Conservation (phyloP, 1,140 invertebrate species). For the Achatina immaculata region DNA sequence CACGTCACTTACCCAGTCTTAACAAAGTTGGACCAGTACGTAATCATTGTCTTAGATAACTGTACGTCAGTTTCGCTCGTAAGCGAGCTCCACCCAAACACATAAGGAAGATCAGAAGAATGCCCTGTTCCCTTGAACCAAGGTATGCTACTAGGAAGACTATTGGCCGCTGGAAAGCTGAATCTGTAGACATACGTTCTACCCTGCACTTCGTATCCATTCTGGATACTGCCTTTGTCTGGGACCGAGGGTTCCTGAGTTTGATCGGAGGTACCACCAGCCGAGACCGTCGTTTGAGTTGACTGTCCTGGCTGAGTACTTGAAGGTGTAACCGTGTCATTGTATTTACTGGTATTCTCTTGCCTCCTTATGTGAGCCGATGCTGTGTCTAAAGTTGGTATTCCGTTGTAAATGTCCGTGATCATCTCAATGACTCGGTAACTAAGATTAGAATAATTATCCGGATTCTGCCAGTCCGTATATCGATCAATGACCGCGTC, state of each 20-base stretch:
- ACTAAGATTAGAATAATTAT: not conserved
- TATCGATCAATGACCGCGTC: not conserved
- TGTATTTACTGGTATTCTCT: too few relatives aligned
- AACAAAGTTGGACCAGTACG: constrained; percentile 8
- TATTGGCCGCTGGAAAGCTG: not conserved
- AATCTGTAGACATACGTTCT: not conserved
- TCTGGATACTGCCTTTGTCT: too few relatives aligned
- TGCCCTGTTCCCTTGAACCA: not conserved
- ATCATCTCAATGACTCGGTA: not conserved
- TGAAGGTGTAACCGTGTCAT: too few relatives aligned
- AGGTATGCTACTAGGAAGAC: not conserved
- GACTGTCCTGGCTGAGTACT: too few relatives aligned
- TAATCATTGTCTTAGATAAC: not conserved
- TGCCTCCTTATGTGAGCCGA: not conserved
- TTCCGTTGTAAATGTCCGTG: not conserved
- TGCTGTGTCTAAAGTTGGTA: not conserved
- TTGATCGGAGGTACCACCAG: too few relatives aligned
- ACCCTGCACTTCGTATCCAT: not conserved
- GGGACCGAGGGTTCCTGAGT: too few relatives aligned
- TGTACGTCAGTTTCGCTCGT: not conserved
- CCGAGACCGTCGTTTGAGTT: too few relatives aligned
- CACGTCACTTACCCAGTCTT: constrained; percentile 8
- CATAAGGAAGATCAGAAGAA: not conserved
- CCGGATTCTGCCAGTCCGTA: not conserved
- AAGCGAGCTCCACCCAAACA: not conserved